Evolutionary conservation across 2,888 invertebrate genomes (phyloP), one percentile per base, ranked within the genome.

Genomic region (Ferrisia virgata): DNA sequence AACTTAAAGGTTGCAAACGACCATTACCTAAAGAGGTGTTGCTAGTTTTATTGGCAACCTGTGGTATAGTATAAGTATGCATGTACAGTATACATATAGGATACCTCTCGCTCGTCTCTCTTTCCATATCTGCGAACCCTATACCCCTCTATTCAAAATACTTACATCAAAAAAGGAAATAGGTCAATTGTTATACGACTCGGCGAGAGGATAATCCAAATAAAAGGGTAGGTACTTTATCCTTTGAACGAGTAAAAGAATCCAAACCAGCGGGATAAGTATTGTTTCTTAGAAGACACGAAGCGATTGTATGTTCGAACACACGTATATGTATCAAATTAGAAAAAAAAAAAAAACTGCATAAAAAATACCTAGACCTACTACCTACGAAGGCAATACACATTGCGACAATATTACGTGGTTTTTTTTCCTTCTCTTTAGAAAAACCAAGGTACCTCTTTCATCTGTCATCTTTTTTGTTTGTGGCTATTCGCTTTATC

Each of bases 11-110:
- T 72, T 82, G 72, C 31, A 72, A 72, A 69, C 25, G 82, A 43
- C 82, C 82, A 82, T 82, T 82, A 82, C 58, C 72, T 43, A 82
- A 82, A 82, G 82, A 82, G 82, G 82, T 82, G 82, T 82, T 82
- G 82, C 69, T 82, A 22, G 82, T 82, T 82, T 82, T 82, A 82
- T 82, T 82, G 82, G 82, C 82, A 82, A 82, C 82, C 72, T 82
- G 82, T 82, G 72, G 64, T 81, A 79, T 43, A n/a, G 31, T 28
- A n/a, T n/a, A 36, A 22, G 18, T 28, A 76, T 76, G n/a, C n/a
- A 76, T 76, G 47, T 47, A 47, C 18, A 5, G n/a, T 47, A 36
- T 36, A 47, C 47, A 6, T 47, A 47, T 11, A 11, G n/a, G 18
- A 9, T 9, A 43, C 47, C 4, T n/a, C 72, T 33, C 36, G 33